Evolutionary conservation across 2,888 invertebrate genomes (phyloP), one percentile per base, ranked within the genome.

Genomic region (Ectemnius lituratus): DNA sequence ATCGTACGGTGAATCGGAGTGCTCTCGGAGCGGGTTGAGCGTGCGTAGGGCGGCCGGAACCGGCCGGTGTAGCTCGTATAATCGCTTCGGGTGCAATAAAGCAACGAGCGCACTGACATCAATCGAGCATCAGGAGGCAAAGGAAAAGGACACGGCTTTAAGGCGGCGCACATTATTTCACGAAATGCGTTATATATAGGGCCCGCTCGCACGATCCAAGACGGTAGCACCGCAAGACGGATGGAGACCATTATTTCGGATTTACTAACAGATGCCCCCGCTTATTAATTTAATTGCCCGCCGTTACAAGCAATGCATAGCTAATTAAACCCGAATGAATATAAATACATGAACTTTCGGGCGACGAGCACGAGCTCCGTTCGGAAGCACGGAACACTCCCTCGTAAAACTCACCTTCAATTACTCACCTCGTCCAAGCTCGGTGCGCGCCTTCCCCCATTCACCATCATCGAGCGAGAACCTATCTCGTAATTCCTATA

Each of bases 201-300:
- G 28, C 37, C 8, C 37, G 23, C 62, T 65, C 11, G 62, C 65
- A 37, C 49, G 74, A 76, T 82, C 82, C 82, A 85, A 65, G 67
- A 76, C 76, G 79, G 88, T 88, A 87, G 87, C 87, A 67, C 66
- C 67, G 66, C 64, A 84, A 87, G 86, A 89, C 83, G 79, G 81
- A 89, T 88, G 85, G 73, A 76, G 79, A 84, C 85, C 87, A 86
- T 89, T 89, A 88, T 84, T 84, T 73, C 75, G 81, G 82, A 88
- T 86, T 85, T 82, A 84, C 84, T 83, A 85, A 87, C 87, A 75
- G 84, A 88, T 88, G 84, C 81, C 82, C 78, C 57, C 67, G 85
- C 85, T 89, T 89, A 88, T 89, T 89, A 88, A 86, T 89, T 89
- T 88, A 88, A 89, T 88, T 86, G 88, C 83, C 80, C 78, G 83